Percentiles rank a stretch among this genome's conserved stretches.
phyloP scores from a whole-genome alignment of 2,888 invertebrate species.

The Torymus texanus region DNA sequence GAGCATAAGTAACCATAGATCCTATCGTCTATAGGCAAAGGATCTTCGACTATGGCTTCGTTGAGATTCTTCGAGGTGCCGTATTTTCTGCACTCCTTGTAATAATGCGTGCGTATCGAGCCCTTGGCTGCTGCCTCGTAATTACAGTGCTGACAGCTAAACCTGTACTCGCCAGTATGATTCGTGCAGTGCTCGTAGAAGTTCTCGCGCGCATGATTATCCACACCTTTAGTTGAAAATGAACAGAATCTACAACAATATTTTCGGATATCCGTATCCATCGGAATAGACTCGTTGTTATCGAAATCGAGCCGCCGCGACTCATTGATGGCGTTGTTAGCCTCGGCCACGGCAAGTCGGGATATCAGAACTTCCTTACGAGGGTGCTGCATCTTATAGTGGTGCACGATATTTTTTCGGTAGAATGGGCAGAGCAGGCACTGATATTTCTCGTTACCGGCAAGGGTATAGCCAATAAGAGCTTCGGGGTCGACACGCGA shows the following conservation, averaged over 20 bases:
- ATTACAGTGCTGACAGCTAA: slow-evolving; percentile 80
- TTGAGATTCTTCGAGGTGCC: slow-evolving; percentile 56
- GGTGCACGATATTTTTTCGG: slow-evolving; percentile 80
- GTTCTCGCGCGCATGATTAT: slow-evolving; percentile 65
- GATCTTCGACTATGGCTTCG: slow-evolving; percentile 63
- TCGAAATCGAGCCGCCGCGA: slow-evolving; percentile 75
- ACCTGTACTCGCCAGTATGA: slow-evolving; percentile 88
- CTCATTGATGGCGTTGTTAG: slow-evolving; percentile 78
- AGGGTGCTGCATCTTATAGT: slow-evolving; percentile 81
- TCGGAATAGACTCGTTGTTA: slow-evolving; percentile 23
- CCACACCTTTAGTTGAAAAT: slow-evolving; percentile 61
- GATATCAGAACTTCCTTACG: slow-evolving; percentile 82
- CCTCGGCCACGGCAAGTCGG: slow-evolving; percentile 77
- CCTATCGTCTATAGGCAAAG: slow-evolving; percentile 63
- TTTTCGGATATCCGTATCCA: slow-evolving; percentile 35
- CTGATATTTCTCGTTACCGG: slow-evolving; percentile 68
- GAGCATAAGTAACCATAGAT: slow-evolving; percentile 81
- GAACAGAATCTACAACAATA: slow-evolving; percentile 71
- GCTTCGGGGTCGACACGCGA: slow-evolving; percentile 47
- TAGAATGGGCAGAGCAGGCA: slow-evolving; percentile 80
- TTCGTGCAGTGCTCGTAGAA: slow-evolving; percentile 85
- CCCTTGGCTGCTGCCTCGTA: slow-evolving; percentile 70
- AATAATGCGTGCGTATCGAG: slow-evolving; percentile 70
- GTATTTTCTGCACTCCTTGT: slow-evolving; percentile 67
- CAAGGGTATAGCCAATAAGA: slow-evolving; percentile 46